Base-by-base conservation (phyloP, 1,140 invertebrate species). In the Bombyx mori region DNA sequence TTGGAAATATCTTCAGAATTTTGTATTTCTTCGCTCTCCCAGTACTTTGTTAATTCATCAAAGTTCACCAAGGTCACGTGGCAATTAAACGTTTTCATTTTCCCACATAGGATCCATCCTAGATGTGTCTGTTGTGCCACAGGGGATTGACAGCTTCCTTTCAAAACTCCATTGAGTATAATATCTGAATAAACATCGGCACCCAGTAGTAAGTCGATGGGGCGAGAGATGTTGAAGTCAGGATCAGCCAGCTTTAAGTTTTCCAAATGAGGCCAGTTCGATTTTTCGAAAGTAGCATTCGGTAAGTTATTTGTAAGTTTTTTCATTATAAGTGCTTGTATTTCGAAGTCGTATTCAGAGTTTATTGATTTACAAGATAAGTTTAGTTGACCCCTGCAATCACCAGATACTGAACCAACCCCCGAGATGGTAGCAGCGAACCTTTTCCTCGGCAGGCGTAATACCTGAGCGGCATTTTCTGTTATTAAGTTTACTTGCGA, bases 91-190 rank as follows among this genome's bases (percentile, higher is more conserved):
- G 12, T 18, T 18, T 18, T 18, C 12, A 18, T 18, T 18, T 18
- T 18, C 10, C 69, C 69, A 45, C 69, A 60, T 22, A 72, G 42
- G 8, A 72, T 54, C 66, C 66, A 72, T 4, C 69, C 69, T 9
- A 72, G 49, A 1, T 63, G 61, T 1, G 63, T 68, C 52, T 64
- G 63, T 47, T 71, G 69, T 8, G 62, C 63, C n/a, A 63, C 54
- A 2, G 65, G 62, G 42, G 55, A 50, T 18, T 18, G 12, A 7
- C 18, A 45, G 9, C 52, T 52, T 8, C 42, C 58, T 52, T 52
- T 65, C 5, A 63, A 26, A 10, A 71, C 61, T 12, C 69, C 69
- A 2, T 57, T 56, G 57, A 66, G 49, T n/a, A 71, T 54, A 47
- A 71, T 68, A 7, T 44, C 42, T 1, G 58, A 59, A 50, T 67